These are phyloP conservation scores for Varanus komodoensis DNA, from an alignment of 2,113 vertebrate genomes.

Conservation along the genomic window DNA sequence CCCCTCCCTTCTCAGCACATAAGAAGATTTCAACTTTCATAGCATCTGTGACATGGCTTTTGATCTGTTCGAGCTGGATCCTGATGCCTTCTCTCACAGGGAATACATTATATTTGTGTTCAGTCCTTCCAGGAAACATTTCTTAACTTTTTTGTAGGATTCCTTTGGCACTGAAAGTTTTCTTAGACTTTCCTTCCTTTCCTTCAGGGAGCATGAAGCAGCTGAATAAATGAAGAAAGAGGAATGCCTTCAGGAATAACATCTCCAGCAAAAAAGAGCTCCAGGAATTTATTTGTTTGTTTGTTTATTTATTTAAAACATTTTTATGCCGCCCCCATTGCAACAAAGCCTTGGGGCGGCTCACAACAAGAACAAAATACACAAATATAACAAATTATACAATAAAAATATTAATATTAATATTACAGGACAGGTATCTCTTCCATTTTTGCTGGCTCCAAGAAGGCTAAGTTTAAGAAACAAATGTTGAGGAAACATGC, in stretches of 20 bases:
- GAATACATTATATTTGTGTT: constrained; percentile 3
- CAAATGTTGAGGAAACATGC: background rate
- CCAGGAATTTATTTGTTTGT: no score
- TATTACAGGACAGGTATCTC: no score
- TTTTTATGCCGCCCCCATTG: no score
- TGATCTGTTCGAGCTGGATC: constrained; percentile 6
- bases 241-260: background rate
- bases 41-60: constrained; percentile 23
- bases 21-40: constrained; percentile 34
- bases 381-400: no score
- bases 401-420: no score
- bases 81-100: constrained; percentile 20
- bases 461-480: background rate
- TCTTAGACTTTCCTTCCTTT: background rate
- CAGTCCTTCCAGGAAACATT: background rate
- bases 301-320: no score
- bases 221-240: background rate
- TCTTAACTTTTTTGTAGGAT: background rate
- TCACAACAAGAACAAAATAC: no score
- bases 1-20: background rate
- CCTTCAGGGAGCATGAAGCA: background rate
- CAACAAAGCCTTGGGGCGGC: no score
- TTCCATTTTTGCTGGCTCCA: background rate
- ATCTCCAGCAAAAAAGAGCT: background rate
- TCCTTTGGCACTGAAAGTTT: background rate